Conservation (phyloP, 2,888 invertebrate species). For the Camptogramma bilineatum region DNA sequence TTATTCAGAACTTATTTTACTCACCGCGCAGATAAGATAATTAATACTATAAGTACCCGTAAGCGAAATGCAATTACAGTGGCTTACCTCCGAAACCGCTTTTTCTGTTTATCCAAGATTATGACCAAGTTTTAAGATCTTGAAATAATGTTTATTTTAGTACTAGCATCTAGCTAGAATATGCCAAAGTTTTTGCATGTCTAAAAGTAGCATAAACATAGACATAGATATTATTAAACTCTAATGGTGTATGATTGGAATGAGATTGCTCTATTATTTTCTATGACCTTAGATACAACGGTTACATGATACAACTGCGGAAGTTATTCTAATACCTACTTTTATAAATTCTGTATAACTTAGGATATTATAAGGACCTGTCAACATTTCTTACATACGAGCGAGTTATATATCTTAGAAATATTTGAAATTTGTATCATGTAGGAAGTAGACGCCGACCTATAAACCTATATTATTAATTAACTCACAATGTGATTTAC, state of each 20-base stretch:
- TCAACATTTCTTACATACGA: neutral
- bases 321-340: neutral
- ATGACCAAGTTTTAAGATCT: no score
- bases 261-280: neutral
- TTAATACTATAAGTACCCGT: no score
- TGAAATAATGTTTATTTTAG: no score
- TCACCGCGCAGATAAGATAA: no score
- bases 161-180: no score
- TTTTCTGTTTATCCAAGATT: no score
- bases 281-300: neutral
- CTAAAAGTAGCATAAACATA: no score
- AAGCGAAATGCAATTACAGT: no score
- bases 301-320: neutral
- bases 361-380: neutral
- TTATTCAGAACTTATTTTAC: no score
- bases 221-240: no score
- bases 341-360: neutral
- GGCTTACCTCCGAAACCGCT: no score
- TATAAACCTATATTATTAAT: conserved; percentile 6
- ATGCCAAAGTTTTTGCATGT: no score
- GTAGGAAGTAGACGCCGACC: conserved; percentile 13
- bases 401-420: neutral
- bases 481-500: neutral
- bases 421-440: conserved; percentile 14
- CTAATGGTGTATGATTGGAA: neutral